Conservation (phyloP, 2,888 invertebrate species). For the Rhagonycha fulva region DNA sequence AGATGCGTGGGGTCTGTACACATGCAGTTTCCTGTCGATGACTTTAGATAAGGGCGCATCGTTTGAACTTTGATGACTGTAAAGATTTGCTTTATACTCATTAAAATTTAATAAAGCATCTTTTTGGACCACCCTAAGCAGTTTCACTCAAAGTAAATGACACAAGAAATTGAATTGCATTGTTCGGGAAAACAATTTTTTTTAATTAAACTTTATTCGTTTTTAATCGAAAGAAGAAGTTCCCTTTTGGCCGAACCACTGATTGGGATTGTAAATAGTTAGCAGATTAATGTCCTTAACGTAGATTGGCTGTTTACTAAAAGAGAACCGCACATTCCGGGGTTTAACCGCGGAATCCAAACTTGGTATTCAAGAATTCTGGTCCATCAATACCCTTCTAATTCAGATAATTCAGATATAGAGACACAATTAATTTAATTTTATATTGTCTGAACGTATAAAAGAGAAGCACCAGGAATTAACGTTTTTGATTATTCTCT, state of each 20-base stretch:
- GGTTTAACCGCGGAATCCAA: slow-evolving; percentile 41
- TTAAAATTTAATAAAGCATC: slow-evolving; percentile 30
- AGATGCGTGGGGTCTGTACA: slow-evolving; percentile 42
- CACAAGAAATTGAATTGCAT: slow-evolving; percentile 3
- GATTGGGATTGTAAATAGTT: slow-evolving; percentile 33
- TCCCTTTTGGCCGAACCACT: slow-evolving; percentile 18
- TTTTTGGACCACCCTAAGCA: not conserved
- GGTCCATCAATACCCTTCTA: slow-evolving; percentile 41
- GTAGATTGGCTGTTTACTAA: slow-evolving; percentile 35
- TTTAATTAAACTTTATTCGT: not conserved
- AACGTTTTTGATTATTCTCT: not conserved
- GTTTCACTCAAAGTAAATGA: not conserved
- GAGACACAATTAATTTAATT: slow-evolving; percentile 24
- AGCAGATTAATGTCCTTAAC: slow-evolving; percentile 36
- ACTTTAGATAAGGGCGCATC: slow-evolving; percentile 43
- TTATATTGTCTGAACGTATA: not conserved
- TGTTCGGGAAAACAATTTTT: not conserved
- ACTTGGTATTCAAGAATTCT: slow-evolving; percentile 38
- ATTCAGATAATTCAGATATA: slow-evolving; percentile 18
- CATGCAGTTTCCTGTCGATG: slow-evolving; percentile 43
- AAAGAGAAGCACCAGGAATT: not conserved
- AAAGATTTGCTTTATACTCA: slow-evolving; percentile 27
- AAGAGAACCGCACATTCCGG: slow-evolving; percentile 40
- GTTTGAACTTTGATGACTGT: slow-evolving; percentile 40
- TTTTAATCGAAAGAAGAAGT: slow-evolving; percentile 10